phyloP scores from a whole-genome alignment of 2,888 invertebrate species.

The Ophonus ardosiacus region DNA sequence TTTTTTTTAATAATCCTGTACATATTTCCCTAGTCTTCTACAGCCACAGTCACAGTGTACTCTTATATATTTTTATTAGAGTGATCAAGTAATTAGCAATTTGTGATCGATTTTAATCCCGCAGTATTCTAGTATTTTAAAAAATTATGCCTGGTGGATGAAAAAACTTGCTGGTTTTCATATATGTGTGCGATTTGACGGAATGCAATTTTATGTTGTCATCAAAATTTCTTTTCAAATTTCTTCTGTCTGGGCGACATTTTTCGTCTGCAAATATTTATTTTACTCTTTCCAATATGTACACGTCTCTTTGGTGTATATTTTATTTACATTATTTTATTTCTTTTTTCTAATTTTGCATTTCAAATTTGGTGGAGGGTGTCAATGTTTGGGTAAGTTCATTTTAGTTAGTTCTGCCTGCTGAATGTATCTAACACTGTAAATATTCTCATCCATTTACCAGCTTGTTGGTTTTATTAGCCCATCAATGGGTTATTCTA shows the following conservation, averaged over 20 bases:
- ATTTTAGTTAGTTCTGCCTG: conserved; percentile 55
- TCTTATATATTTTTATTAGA: conserved; percentile 37
- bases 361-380: conserved; percentile 64
- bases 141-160: conserved; percentile 51
- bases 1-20: background rate
- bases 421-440: conserved; percentile 42
- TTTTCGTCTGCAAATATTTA: conserved; percentile 23
- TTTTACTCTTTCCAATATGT: conserved; percentile 48
- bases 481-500: background rate
- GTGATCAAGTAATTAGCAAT: conserved; percentile 17
- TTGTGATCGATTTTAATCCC: conserved; percentile 21
- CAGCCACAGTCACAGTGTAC: conserved; percentile 34
- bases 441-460: conserved; percentile 27
- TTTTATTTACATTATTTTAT: conserved; percentile 56
- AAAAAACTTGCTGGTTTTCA: conserved; percentile 52
- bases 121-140: conserved; percentile 48
- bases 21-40: conserved; percentile 41
- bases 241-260: conserved; percentile 14
- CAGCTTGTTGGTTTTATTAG: conserved; percentile 40
- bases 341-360: conserved; percentile 61
- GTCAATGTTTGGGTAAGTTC: conserved; percentile 63
- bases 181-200: conserved; percentile 57
- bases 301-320: conserved; percentile 45
- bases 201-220: conserved; percentile 58
- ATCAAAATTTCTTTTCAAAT: conserved; percentile 23